Base-by-base conservation (phyloP, 2,888 invertebrate genomes). In the Hirtodrosophila histrioides region DNA sequence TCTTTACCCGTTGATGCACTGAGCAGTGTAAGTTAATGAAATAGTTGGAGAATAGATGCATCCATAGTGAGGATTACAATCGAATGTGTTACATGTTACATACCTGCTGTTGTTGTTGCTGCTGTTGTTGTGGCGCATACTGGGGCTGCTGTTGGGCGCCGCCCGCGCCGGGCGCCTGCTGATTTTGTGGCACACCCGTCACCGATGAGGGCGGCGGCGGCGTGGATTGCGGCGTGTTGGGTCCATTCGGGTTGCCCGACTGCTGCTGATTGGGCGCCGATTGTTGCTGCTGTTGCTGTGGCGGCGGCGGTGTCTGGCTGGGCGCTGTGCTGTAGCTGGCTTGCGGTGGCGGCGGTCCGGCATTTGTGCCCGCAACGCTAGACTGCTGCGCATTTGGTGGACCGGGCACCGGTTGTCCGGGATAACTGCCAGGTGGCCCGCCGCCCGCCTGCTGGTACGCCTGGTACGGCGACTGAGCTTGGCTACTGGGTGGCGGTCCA, bases 301-400 rank as follows among this genome's bases (percentile, higher is more conserved):
- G 65, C 31, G 89, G 86, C 55, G 89, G 91, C 36, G 89, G 91
- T 49, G 92, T 89, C 82, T 92, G 92, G 8, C 92, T 93, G 4
- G 93, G 92, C 57, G 93, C 92, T 62, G 91, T 92, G 62, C 91
- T 92, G 66, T 93, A 93, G 11, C 85, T 88, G 8, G 90, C 91
- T 9, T 92, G 84, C 49, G 88, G 88, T 5, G 87, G 88, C 6
- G 80, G 78, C 5, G 89, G 69, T 4, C 73, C 76, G 1, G 74
- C 90, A 68, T 84, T 78, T 11, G 78, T 62, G 29, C 88, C 85
- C 17, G 85, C 80, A 0, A 80, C 76, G 49, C 84, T 80, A 7
- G 86, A 87, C 45, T 88, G 89, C 54, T 88, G 89, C 10, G 76
- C 56, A 36, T 67, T 80, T 5, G 82, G 85, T 4, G 88, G 84